Base-by-base conservation (phyloP, 2,113 vertebrate species). In the Bostrychus sinensis region DNA sequence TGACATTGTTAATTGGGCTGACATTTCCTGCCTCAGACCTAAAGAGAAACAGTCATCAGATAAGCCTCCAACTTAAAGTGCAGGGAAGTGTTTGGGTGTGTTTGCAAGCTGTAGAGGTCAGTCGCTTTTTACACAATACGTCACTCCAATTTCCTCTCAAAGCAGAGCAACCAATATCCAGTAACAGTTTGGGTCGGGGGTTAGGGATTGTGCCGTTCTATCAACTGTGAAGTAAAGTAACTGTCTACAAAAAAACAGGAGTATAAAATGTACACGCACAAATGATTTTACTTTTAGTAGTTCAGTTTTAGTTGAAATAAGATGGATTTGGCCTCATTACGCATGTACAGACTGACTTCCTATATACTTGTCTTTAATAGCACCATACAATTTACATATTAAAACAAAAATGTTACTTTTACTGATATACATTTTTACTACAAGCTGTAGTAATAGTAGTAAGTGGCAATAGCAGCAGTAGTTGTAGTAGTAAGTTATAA, bases 1-100 rank as follows among this genome's bases (percentile, higher is more conserved):
- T 42, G 17, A 56, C 54, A 12, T 25, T 59, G 26, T 74, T 81
- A 74, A 86, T 83, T 84, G 74, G 70, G 63, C 72, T 83, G 82
- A 70, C 70, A 83, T 80, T 88, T 72, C 42, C 62, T 71, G 23
- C 50, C 39, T 45, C 63, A 56, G 37, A 62, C 56, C 55, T 61
- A 25, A 74, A 74, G 62, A 67, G 34, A 76, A 63, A 59, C 68
- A 53, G 25, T 64, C 56, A 50, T 72, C 48, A 54, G 34, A 66
- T n/a, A 54, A 58, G 62, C 32, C 22, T 10, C 38, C 68, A 63
- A 78, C 51, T 73, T 45, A 48, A 4, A 43, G 54, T 19, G 28
- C 11, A 30, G 48, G 37, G 56, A 70, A 54, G 23, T 42, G 41
- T 43, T 50, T 60, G 54, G 11, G 46, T 62, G 58, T 59, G 51